A percentile compares a stretch with the other conserved stretches of the same genome.
Evolutionary conservation across 92 coral and sea anemone genomes (phyloP).

Genomic region (Muricea muricata): DNA sequence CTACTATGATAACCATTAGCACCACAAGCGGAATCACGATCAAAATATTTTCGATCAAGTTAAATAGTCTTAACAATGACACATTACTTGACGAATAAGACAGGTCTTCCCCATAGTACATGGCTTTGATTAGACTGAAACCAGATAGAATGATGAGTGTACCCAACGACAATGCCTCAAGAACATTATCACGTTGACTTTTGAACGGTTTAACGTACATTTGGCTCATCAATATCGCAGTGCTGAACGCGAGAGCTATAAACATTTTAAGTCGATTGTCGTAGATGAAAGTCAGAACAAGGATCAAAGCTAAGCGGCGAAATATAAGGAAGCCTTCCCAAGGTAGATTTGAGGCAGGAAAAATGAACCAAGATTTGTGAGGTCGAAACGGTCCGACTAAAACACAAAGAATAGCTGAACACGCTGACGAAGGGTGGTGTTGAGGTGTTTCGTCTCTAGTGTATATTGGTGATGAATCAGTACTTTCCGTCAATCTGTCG

Average conservation of each 20-base stretch:
- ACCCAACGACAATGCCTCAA: slow-evolving; percentile 7
- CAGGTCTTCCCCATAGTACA: slow-evolving; percentile 14
- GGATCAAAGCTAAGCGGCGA: not conserved
- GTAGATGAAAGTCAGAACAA: not conserved
- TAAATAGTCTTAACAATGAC: not conserved
- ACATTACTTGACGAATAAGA: slow-evolving; percentile 1
- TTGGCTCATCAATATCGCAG: not conserved
- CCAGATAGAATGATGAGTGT: not conserved
- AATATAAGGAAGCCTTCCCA: slow-evolving; percentile 36
- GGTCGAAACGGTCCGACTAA: slow-evolving; percentile 13
- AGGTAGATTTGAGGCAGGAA: slow-evolving; percentile 14
- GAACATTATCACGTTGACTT: not conserved
- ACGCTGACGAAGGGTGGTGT: not conserved
- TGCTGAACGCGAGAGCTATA: not conserved
- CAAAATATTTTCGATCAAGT: not conserved
- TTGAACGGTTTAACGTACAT: slow-evolving; percentile 6
- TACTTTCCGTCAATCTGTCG: not conserved
- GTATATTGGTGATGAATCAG: not conserved
- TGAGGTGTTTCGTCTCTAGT: not conserved
- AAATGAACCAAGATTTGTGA: slow-evolving; percentile 9
- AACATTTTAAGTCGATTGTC: slow-evolving; percentile 12
- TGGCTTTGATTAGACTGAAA: not conserved
- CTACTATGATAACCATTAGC: not conserved
- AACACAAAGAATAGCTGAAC: slow-evolving; percentile 15
- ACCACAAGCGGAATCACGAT: not conserved